Evolutionary conservation across 2,113 vertebrate genomes (phyloP).

Genomic region (Hymenochirus boettgeri): DNA sequence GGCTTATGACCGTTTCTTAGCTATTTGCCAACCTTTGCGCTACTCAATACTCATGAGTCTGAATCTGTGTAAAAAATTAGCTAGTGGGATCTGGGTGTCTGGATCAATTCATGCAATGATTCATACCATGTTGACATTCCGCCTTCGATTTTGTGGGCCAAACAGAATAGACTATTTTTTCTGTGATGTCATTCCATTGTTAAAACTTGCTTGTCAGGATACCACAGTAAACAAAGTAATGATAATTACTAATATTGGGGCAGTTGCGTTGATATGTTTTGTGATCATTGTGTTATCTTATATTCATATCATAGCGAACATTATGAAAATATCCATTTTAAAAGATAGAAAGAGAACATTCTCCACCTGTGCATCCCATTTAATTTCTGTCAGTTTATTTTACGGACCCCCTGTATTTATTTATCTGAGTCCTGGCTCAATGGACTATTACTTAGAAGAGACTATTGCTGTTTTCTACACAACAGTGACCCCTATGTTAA

Average conservation of each 20-base stretch:
- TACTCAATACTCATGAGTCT: constrained; percentile 37
- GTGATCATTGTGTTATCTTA: constrained; percentile 45
- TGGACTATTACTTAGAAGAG: constrained; percentile 44
- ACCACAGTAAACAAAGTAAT: constrained; percentile 21
- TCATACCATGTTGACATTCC: constrained; percentile 39
- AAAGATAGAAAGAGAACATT: constrained; percentile 50
- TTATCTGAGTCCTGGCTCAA: constrained; percentile 43
- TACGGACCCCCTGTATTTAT: constrained; percentile 46
- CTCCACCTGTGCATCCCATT: constrained; percentile 51
- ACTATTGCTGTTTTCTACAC: constrained; percentile 49
- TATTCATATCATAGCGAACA: constrained; percentile 38
- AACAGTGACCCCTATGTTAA: constrained; percentile 49
- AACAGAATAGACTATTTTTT: constrained; percentile 47
- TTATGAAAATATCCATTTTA: constrained; percentile 44
- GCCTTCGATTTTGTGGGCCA: constrained; percentile 42
- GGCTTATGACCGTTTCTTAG: constrained; percentile 41
- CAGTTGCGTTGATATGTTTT: constrained; percentile 40
- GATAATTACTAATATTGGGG: constrained; percentile 40
- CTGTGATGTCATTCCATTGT: constrained; percentile 45
- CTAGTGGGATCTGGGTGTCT: constrained; percentile 33
- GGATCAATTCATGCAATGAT: constrained; percentile 39
- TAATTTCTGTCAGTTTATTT: constrained; percentile 41
- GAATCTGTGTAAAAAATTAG: constrained; percentile 3
- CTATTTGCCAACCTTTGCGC: constrained; percentile 40
- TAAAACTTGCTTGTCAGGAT: constrained; percentile 46